Conservation (phyloP, 2,888 invertebrate genomes). For the Drosophila recens region DNA sequence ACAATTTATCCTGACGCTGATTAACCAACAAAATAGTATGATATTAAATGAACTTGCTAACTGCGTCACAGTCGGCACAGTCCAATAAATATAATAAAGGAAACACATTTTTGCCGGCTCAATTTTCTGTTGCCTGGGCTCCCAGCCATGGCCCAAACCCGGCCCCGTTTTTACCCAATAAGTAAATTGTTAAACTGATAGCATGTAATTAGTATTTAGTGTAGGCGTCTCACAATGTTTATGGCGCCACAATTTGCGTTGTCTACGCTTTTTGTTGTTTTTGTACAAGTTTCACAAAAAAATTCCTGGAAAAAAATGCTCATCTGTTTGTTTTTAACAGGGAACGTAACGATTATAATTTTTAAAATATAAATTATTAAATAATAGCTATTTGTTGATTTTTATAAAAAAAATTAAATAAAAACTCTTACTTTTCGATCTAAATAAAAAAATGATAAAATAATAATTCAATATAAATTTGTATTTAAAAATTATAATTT, state of each 20-base stretch:
- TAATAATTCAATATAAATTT: too few species aligned
- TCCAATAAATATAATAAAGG: slow-evolving; percentile 5
- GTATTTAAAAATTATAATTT: too few species aligned
- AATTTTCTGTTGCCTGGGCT: background rate
- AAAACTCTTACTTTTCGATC: too few species aligned
- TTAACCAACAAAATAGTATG: slow-evolving; percentile 27
- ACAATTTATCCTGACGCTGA: slow-evolving; percentile 40
- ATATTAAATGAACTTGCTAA: slow-evolving; percentile 33
- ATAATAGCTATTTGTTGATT: too few species aligned
- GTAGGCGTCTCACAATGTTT: slow-evolving; percentile 58
- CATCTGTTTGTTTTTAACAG: slow-evolving; percentile 15
- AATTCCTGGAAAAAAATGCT: slow-evolving; percentile 33
- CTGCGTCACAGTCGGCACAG: slow-evolving; percentile 53
- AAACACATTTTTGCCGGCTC: slow-evolving; percentile 20
- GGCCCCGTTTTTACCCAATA: background rate
- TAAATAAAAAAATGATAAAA: too few species aligned
- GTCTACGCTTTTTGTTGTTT: slow-evolving; percentile 18
- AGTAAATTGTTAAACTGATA: slow-evolving; percentile 50
- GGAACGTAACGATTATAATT: too few species aligned
- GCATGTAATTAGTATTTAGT: slow-evolving; percentile 64
- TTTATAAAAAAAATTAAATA: too few species aligned
- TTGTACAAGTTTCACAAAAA: slow-evolving; percentile 4
- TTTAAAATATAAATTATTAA: too few species aligned
- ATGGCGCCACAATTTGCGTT: slow-evolving; percentile 28
- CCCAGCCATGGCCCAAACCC: background rate